These are phyloP conservation scores for Monopis laevigella DNA, from an alignment of 2,888 invertebrate genomes.

Conservation along the genomic window DNA sequence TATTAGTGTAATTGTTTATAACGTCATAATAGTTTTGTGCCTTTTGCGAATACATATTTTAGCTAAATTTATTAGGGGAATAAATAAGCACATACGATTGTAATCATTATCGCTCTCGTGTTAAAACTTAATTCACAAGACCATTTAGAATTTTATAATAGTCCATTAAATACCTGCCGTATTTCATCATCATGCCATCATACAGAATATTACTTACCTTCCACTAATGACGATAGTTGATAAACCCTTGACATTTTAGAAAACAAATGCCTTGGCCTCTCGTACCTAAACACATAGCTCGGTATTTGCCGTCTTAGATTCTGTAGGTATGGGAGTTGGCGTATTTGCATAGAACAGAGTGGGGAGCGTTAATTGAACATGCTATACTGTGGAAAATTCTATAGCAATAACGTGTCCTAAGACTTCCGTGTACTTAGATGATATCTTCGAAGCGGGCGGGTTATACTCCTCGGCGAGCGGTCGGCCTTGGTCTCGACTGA, in stretches of 20 bases:
- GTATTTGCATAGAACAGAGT: conserved; percentile 22
- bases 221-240: conserved; percentile 12
- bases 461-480: conserved; percentile 17
- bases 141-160: conserved; percentile 1
- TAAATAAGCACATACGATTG: no score
- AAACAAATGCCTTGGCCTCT: conserved; percentile 39
- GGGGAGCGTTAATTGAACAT: conserved; percentile 10
- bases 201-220: conserved; percentile 9
- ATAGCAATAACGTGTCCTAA: conserved; percentile 5
- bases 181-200: conserved; percentile 10
- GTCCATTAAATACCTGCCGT: not conserved
- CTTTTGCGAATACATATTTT: no score
- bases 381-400: not conserved
- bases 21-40: no score
- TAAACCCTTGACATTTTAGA: conserved; percentile 56
- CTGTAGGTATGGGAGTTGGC: conserved; percentile 26
- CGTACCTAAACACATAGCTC: conserved; percentile 34
- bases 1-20: no score
- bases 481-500: conserved; percentile 44
- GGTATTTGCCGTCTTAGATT: conserved; percentile 35
- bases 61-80: no score
- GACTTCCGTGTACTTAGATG: conserved; percentile 10
- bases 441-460: conserved; percentile 8
- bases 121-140: not conserved
- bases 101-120: no score